Percentiles rank a stretch among this genome's conserved stretches.
Conservation (phyloP, 1,140 invertebrate species). For the Trichoplusia ni region DNA sequence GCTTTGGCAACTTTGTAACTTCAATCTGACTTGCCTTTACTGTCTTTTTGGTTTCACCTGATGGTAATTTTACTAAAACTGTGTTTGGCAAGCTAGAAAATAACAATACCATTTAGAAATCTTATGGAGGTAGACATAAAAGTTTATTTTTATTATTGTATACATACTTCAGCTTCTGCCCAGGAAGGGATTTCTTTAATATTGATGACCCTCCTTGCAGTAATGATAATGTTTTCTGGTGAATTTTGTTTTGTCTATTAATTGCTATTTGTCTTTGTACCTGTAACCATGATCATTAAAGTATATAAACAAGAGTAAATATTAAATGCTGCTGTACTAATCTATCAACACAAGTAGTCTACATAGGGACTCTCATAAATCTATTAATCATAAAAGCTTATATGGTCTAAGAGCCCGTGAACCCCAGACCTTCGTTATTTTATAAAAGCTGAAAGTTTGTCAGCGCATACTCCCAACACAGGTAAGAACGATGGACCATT, state of each 20-base stretch:
- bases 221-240: constrained; percentile 86
- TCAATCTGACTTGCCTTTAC: constrained; percentile 72
- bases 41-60: constrained; percentile 82
- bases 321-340: not conserved
- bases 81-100: constrained; percentile 78
- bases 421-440: too few species aligned
- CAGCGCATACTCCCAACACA: too few species aligned
- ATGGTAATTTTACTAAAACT: constrained; percentile 85
- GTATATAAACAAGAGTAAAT: not conserved
- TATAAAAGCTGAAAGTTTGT: too few species aligned
- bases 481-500: too few species aligned
- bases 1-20: constrained; percentile 66
- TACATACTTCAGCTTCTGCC: constrained; percentile 77
- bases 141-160: not conserved
- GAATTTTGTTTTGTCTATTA: constrained; percentile 86
- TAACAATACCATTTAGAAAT: not conserved
- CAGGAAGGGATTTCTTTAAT: constrained; percentile 72
- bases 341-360: not conserved
- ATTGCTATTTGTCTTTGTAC: constrained; percentile 87
- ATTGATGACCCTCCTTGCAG: constrained; percentile 85
- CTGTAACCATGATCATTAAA: constrained; percentile 44
- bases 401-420: too few species aligned
- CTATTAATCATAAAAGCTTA: too few species aligned
- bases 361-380: too few species aligned
- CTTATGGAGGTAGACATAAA: too few species aligned